Evolutionary conservation across 1,140 invertebrate genomes (phyloP), one percentile per base, ranked within the genome.

Genomic region (Sycophaga agraensis): DNA sequence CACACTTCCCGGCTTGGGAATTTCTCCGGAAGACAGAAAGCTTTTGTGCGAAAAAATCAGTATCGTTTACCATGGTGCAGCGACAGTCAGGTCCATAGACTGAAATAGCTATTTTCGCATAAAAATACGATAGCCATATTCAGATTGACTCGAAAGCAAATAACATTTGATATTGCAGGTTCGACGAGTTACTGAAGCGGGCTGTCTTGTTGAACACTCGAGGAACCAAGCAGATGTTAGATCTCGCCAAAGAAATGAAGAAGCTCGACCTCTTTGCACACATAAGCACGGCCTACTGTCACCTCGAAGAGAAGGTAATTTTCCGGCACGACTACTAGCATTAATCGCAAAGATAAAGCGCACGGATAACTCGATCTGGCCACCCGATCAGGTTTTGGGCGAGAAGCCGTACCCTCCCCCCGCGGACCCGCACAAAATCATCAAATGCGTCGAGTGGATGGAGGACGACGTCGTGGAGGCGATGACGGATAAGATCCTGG

Each of bases 51-150:
- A 91, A 5, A 86, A 89, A 63, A 85, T 96, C 1, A 83, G 88
- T 35, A 87, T 97, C 48, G 89, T 98, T 0, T 93, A 94, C 71
- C 95, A 97, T 71, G 91, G 86, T 26, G 96, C 96, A 0, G 96
- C 96, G 0, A 97, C 95, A 40, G 91, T 92, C 56, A 83, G 85
- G 84, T 86, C 39, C 58, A n/a, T n/a, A n/a, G n/a, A n/a, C n/a
- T n/a, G n/a, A n/a, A n/a, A n/a, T n/a, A n/a, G n/a, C n/a, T n/a
- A n/a, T n/a, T n/a, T n/a, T n/a, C n/a, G n/a, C n/a, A n/a, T n/a
- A n/a, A n/a, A n/a, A n/a, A n/a, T n/a, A n/a, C n/a, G n/a, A n/a
- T n/a, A n/a, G n/a, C n/a, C n/a, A n/a, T n/a, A 22, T 22, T 22
- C 1, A 9, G 7, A 42, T 3, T 19, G 19, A 6, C 17, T 19